These are phyloP conservation scores for Danio kyathit DNA, from an alignment of 2,797 vertebrate genomes.

Conservation along the genomic window DNA sequence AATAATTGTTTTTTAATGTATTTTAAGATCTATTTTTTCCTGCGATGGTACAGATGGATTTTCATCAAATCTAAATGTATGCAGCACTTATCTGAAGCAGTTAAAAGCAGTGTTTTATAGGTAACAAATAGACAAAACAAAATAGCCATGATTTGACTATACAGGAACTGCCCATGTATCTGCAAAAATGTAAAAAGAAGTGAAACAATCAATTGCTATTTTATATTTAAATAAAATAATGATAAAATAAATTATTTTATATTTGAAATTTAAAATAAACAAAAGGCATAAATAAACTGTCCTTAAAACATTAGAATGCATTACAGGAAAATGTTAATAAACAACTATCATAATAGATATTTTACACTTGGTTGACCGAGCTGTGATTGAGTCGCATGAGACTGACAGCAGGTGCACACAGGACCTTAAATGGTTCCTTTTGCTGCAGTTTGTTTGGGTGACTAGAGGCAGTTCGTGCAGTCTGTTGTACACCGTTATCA, in stretches of 20 bases:
- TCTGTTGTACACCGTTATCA: neutral
- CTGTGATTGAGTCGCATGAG: neutral
- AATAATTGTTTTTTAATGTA: neutral
- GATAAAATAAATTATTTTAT: too few species aligned
- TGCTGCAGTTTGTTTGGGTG: neutral
- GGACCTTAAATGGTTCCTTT: neutral
- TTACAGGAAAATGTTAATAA: neutral
- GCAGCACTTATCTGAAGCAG: too few species aligned
- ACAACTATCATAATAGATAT: neutral
- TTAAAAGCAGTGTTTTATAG: too few species aligned
- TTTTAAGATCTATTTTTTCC: neutral
- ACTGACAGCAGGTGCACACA: constrained; percentile 2
- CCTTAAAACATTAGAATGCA: too few species aligned
- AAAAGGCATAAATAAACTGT: too few species aligned
- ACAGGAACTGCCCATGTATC: too few species aligned
- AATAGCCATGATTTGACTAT: too few species aligned
- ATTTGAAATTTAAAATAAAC: too few species aligned
- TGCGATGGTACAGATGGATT: neutral
- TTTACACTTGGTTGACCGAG: neutral
- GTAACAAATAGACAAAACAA: too few species aligned
- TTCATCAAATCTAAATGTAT: neutral
- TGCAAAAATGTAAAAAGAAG: too few species aligned
- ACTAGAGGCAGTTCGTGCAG: neutral
- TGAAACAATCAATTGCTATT: too few species aligned
- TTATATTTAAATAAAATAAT: too few species aligned